Base-by-base conservation (phyloP, 2,888 invertebrate species). In the Caenorhabditis macrosperma region DNA sequence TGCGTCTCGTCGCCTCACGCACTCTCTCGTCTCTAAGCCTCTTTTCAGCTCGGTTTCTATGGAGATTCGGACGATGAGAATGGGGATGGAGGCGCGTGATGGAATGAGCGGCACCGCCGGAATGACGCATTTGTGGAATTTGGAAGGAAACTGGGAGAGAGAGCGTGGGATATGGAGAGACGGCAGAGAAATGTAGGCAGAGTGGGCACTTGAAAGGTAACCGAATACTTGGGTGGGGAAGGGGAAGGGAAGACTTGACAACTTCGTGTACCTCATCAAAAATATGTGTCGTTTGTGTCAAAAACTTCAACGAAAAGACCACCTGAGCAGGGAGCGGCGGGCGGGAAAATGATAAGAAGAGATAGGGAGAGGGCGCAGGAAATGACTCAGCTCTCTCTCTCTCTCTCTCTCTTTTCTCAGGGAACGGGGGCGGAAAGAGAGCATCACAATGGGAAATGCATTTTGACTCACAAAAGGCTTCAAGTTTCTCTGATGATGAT, bases 11-110 rank as follows among this genome's bases (percentile, higher is more conserved):
- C 22, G 15, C 1, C 2, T 2, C 52, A 12, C 52, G n/a, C n/a
- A 15, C 52, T 52, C 28, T 52, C 28, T 52, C 52, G n/a, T 10
- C 5, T 50, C 9, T 15, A 24, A 15, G 15, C 38, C 52, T 2
- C 50, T 22, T 50, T 22, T 22, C 12, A 15, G 17, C 20, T 46
- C 52, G 52, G 52, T 52, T 52, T 52, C 52, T 52, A 52, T 52
- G 52, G 28, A 24, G 52, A 38, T 12, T 38, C 15, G 38, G 2
- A n/a, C n/a, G n/a, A n/a, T n/a, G n/a, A n/a, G n/a, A n/a, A n/a
- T n/a, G 38, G 38, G 38, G 33, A 33, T 7, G 10, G 33, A 33
- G 10, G 33, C 38, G 9, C 15, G 38, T 12, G 38, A 12, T 9
- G 38, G 7, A 15, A 15, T 5, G 38, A 12, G 38, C 12, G 38